These are phyloP conservation scores for Podarcis muralis DNA, from an alignment of 2,113 vertebrate species.

Conservation along the genomic window DNA sequence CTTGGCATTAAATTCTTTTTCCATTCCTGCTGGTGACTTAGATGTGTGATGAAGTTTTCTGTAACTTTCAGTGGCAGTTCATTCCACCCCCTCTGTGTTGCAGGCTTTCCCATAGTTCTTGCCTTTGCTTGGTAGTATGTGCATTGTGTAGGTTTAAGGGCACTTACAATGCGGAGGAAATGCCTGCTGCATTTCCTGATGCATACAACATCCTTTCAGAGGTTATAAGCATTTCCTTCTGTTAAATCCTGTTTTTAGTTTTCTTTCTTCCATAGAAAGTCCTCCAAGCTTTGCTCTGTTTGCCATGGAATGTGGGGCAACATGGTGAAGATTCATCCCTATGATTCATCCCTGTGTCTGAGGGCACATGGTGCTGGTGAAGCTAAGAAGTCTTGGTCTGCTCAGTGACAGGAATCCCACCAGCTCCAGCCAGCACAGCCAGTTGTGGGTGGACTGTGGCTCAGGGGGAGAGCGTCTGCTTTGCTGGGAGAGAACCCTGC, in stretches of 20 bases:
- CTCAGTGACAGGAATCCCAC: no score
- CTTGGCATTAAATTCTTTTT: slow-evolving; percentile 22
- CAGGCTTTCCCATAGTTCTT: slow-evolving; percentile 32
- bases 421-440: no score
- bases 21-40: slow-evolving; percentile 48
- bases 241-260: slow-evolving; percentile 23
- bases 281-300: not conserved
- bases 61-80: slow-evolving; percentile 45
- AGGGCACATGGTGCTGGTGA: not conserved
- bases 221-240: not conserved
- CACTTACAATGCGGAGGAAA: slow-evolving; percentile 35
- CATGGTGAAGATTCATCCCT: not conserved
- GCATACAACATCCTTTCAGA: slow-evolving; percentile 4
- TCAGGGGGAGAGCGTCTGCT: no score
- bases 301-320: not conserved
- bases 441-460: no score
- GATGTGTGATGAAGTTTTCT: slow-evolving; percentile 51
- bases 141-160: slow-evolving; percentile 39
- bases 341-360: not conserved
- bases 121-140: slow-evolving; percentile 39
- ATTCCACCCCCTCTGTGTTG: slow-evolving; percentile 1
- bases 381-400: not conserved
- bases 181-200: not conserved
- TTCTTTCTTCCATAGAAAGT: slow-evolving; percentile 31
- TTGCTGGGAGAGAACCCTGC: no score